Evolutionary conservation across 1,140 invertebrate genomes (phyloP).

Genomic region (Macrotrachela quadricornifera): DNA sequence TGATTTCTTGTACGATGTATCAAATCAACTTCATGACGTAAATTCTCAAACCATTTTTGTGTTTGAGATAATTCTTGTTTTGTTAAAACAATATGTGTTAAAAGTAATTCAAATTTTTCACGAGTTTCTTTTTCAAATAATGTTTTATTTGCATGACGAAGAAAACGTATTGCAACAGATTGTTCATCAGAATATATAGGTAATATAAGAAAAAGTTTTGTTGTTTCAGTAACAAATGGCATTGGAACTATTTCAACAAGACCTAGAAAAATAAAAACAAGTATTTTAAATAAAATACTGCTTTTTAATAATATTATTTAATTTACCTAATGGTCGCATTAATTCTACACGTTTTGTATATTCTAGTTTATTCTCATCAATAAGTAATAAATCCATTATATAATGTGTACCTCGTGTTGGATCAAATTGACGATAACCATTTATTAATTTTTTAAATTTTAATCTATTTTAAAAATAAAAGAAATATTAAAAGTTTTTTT

Average conservation of each 20-base stretch:
- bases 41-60: conserved; percentile 30
- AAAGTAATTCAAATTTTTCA: conserved; percentile 50
- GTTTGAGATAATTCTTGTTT: conserved; percentile 11
- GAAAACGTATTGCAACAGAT: conserved; percentile 38
- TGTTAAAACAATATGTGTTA: conserved; percentile 31
- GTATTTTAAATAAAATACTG: too few species aligned
- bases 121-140: conserved; percentile 43
- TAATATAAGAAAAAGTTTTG: conserved; percentile 50
- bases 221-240: conserved; percentile 72
- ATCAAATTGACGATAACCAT: conserved; percentile 64
- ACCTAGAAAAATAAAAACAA: too few species aligned
- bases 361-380: conserved; percentile 19
- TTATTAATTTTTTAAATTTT: conserved; percentile 40
- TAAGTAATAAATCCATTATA: conserved; percentile 46
- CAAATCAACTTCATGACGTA: conserved; percentile 33
- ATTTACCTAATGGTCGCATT: conserved; percentile 44
- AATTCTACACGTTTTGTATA: conserved; percentile 17
- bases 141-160: conserved; percentile 44
- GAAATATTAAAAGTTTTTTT: conserved; percentile 17
- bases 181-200: conserved; percentile 36
- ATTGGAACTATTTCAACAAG: conserved; percentile 60
- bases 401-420: conserved; percentile 68
- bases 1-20: too few species aligned
- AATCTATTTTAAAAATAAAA: too few species aligned
- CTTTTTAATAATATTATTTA: too few species aligned